Base-by-base conservation (phyloP, 2,888 invertebrate genomes). In the Andrena camellia region DNA sequence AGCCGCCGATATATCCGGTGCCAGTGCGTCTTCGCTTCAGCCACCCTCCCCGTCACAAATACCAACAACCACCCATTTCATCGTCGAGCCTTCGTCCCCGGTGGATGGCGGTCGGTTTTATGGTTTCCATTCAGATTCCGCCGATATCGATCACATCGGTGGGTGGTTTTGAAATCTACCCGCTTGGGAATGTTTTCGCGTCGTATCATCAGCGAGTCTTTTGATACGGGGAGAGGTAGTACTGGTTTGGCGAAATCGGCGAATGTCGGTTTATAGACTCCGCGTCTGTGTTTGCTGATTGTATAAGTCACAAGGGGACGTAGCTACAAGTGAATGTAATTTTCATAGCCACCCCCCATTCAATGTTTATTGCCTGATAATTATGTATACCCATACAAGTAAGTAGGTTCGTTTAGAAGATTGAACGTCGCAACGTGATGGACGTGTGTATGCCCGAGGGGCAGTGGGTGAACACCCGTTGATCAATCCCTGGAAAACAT, bases 141-240 rank as follows among this genome's bases (percentile, higher is more conserved):
- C 69, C 75, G 75, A 77, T 66, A 77, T 76, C 69, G 57, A 62
- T 79, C 59, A 70, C 70, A 20, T 26, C 10, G 35, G 48, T 59
- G 50, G 76, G 63, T 59, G 69, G 59, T 79, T 79, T 60, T 48
- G 42, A 66, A 77, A 77, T 57, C 69, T 70, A 69, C 77, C 70
- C 63, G 64, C 69, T 26, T n/a, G 59, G 60, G 31, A 67, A 60
- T 13, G 26, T 66, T 59, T 60, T 57, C 48, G 17, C 48, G 4
- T 33, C 20, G 42, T 42, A 60, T 17, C 3, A 10, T 35, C 7
- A 7, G 23, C 23, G 57, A 60, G 13, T 29, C 26, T 31, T 17
- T 60, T 60, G 5, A n/a, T 29, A 0, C 29, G 6, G 29, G 13
- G 26, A 7, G 17, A 6, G 29, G 7, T 17, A 5, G 7, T 17